Base-by-base conservation (phyloP, 2,888 invertebrate species). In the Pachycephus smyrnensis region DNA sequence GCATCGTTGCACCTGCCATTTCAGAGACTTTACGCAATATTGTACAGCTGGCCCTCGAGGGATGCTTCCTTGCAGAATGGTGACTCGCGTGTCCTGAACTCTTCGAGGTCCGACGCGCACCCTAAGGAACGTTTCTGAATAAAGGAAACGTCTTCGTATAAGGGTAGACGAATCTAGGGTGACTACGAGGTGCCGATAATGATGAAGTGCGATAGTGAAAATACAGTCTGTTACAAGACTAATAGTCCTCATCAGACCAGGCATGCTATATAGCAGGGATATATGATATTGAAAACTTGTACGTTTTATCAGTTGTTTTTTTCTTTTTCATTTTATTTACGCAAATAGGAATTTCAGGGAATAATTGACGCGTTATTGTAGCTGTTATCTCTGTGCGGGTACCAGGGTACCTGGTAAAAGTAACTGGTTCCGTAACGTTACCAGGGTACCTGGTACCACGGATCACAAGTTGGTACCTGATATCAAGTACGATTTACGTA, bases 31-130 rank as follows among this genome's bases (percentile, higher is more conserved):
- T 55, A 55, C 55, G 23, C 23, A 55, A 55, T 23, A 30, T 71
- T 71, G 30, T 71, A 71, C 31, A 71, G 33, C 33, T 71, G 33
- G 71, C 71, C 33, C 71, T 71, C 71, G 71, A 71, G 31, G 33
- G 71, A 55, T 55, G 55, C 23, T 55, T 55, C 55, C 55, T 55
- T 55, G 55, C 55, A 9, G 23, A 55, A 55, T 55, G 55, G 23
- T 9, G 23, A 9, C 23, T 55, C 9, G 55, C 55, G 55, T 55
- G 55, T 23, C 6, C 55, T 55, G 9, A 55, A 55, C 9, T 55
- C 55, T 55, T 55, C 23, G 55, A 23, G 55, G 23, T 55, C 55
- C 55, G 55, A 55, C 23, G 55, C 55, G 55, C 55, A 55, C 55
- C 55, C 55, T 55, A 55, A 55, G 55, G 55, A 55, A 55, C 2